Percentiles rank a stretch among this genome's conserved stretches.
Evolutionary conservation across 1,140 invertebrate genomes (phyloP).

Genomic region (Aphidius ervi): DNA sequence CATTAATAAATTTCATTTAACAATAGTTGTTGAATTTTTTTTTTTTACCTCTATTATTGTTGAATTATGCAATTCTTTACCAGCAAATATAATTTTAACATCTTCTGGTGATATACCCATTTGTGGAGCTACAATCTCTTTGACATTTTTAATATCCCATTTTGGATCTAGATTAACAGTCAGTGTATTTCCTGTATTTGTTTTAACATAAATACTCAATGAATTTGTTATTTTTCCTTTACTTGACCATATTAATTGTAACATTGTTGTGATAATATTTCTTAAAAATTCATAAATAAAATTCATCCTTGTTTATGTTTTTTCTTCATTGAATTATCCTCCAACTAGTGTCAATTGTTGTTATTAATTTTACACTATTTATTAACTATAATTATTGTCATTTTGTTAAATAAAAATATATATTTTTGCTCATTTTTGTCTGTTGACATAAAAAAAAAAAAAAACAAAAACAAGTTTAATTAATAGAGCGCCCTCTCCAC

Average conservation of each 20-base stretch:
- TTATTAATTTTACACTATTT: no score
- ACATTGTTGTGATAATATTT: conserved; percentile 59
- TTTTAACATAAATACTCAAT: conserved; percentile 69
- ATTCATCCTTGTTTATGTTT: conserved; percentile 49
- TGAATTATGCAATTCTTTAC: conserved; percentile 74
- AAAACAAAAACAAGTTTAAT: no score
- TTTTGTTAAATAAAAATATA: no score
- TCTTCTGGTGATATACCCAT: conserved; percentile 66
- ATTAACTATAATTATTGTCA: no score
- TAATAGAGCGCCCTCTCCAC: no score
- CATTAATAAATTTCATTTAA: conserved; percentile 2
- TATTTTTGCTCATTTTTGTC: no score
- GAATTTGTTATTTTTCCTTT: conserved; percentile 60
- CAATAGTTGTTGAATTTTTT: not conserved
- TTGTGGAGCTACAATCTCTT: conserved; percentile 66
- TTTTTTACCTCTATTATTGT: conserved; percentile 62
- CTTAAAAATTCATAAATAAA: conserved; percentile 57
- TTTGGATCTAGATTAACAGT: conserved; percentile 68
- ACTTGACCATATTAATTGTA: conserved; percentile 61
- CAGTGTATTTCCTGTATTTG: conserved; percentile 64
- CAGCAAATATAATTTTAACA: conserved; percentile 81
- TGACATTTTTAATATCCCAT: conserved; percentile 73
- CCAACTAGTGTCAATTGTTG: no score
- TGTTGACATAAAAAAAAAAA: no score
- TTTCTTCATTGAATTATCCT: no score